Conservation (phyloP, 2,113 vertebrate species). For the Grammomys dolichurus region DNA sequence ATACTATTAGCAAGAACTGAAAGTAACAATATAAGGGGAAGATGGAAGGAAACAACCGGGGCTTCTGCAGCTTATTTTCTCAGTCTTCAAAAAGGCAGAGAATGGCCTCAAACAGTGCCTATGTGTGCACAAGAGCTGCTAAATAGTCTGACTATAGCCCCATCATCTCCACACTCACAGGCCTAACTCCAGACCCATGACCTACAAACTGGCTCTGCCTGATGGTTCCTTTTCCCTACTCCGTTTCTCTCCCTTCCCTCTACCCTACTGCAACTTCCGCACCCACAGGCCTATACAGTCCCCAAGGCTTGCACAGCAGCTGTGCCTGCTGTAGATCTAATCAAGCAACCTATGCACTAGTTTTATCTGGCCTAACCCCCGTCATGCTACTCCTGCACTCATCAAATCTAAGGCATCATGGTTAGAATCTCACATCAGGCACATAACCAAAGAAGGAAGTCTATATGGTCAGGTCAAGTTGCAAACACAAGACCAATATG, state of each 20-base stretch:
- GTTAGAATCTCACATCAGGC: background rate
- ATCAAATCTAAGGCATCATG: background rate
- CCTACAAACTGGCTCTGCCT: background rate
- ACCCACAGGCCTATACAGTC: background rate
- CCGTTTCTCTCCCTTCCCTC: background rate
- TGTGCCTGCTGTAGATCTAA: background rate
- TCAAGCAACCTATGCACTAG: background rate
- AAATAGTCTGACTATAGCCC: background rate
- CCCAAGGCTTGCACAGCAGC: background rate
- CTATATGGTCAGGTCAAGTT: background rate
- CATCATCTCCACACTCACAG: background rate
- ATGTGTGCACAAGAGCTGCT: slow-evolving; percentile 36
- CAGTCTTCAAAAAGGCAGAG: background rate
- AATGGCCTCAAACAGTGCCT: background rate
- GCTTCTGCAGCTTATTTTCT: background rate
- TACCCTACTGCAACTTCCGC: background rate
- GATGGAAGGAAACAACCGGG: slow-evolving; percentile 14
- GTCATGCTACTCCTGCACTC: background rate
- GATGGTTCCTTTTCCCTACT: background rate
- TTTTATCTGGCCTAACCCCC: background rate
- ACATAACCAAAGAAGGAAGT: background rate
- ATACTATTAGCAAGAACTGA: background rate
- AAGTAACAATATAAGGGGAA: slow-evolving; percentile 23
- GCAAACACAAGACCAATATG: background rate
- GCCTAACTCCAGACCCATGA: background rate